A percentile compares a stretch with the other conserved stretches of the same genome.
Conservation (phyloP, 2,113 vertebrate genomes). For the Siniperca knerii region DNA sequence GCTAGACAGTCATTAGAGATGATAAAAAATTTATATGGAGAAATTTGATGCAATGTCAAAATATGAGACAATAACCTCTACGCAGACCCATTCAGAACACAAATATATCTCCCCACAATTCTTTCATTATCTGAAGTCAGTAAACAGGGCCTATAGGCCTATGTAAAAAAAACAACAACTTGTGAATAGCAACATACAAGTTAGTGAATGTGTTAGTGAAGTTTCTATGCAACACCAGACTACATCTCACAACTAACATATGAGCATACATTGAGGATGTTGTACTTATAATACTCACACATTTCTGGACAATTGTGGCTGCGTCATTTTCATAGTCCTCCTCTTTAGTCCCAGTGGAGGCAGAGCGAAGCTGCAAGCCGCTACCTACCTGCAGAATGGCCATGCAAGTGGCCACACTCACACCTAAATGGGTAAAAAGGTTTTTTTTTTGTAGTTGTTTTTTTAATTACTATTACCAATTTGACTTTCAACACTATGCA, state of each 20-base stretch:
- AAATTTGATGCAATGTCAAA: not conserved
- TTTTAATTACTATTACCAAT: not conserved
- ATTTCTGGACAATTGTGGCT: conserved; percentile 99
- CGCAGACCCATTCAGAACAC: not conserved
- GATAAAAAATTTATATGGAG: not conserved
- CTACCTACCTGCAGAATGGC: conserved; percentile 97
- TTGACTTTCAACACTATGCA: not conserved
- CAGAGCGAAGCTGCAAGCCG: conserved; percentile 93
- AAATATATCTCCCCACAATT: not conserved
- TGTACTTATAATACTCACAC: conserved; percentile 86
- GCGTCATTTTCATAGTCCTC: conserved; percentile 99
- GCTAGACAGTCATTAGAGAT: not conserved
- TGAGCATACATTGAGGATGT: not conserved
- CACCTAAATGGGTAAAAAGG: conserved; percentile 82
- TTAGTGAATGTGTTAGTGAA: not conserved
- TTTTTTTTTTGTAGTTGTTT: not conserved
- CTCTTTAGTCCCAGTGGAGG: conserved; percentile 95
- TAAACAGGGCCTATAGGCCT: not conserved
- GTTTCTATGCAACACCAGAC: not conserved
- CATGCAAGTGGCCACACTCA: conserved; percentile 98
- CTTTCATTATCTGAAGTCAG: not conserved
- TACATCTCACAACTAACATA: not conserved
- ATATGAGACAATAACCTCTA: not conserved
- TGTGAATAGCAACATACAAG: not conserved
- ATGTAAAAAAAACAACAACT: not conserved